Evolutionary conservation across 1,140 invertebrate species (phyloP), one percentile per base, ranked within the genome.

Genomic region (Drosophila bocqueti): DNA sequence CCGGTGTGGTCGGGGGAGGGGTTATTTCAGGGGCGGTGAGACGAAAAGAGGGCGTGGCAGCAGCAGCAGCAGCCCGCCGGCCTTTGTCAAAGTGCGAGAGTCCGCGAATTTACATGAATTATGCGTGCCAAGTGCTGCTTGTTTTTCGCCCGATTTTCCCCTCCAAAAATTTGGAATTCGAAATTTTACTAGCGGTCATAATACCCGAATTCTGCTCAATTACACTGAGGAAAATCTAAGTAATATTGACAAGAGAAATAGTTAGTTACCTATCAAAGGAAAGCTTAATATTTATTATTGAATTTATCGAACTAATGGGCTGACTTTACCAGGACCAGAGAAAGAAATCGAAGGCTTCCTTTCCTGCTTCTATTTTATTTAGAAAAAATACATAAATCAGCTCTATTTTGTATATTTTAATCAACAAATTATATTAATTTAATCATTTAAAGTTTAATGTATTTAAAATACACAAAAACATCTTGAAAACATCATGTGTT

Each of bases 101-200:
- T 73, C 40, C 0, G 52, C 69, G 47, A 71, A 73, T 74, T 74
- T 74, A 74, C 71, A 74, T 74, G 71, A 74, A 74, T 74, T 74
- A 74, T 74, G 71, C 54, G 71, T 61, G 38, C 52, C 52, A 49
- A 38, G 24, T 34, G 61, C 40, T 24, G 42, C 26, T 36, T 34
- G 24, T 26, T 36, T 16, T 42, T 11, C 24, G 21, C 26, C 34
- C 34, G 5, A 38, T 5, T 21, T 21, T 61, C 8, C 18, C 26
- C 26, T 0, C 10, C 34, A 15, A 61, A 42, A 42, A 60, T 61
- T 38, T 21, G 11, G 38, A 68, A 69, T 58, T 38, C 4, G 1
- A 40, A 55, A 40, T 40, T 57, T 10, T 7, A 40, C 21, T 3
- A 38, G 34, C 2, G 34, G 21, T 40, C 15, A 16, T 24, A 55